Evolutionary conservation across 2,888 invertebrate genomes (phyloP).

Genomic region (Fragum fragum): DNA sequence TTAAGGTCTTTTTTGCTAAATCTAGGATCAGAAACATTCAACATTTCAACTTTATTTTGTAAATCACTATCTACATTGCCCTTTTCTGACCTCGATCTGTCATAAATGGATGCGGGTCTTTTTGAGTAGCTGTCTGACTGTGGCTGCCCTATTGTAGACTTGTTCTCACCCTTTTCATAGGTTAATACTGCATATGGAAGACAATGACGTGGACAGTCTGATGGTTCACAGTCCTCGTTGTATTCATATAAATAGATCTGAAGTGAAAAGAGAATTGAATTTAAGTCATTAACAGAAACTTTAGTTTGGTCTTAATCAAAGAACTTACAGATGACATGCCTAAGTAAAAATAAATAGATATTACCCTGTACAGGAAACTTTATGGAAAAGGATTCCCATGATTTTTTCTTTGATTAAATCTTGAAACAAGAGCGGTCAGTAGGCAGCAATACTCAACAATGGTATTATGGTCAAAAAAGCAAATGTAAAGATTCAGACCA

Average conservation of each 20-base stretch:
- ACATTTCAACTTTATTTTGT: background rate
- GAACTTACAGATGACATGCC: no score
- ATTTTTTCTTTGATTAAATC: no score
- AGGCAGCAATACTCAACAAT: no score
- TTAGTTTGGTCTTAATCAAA: background rate
- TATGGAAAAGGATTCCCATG: no score
- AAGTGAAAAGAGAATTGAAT: conserved; percentile 33
- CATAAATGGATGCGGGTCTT: conserved; percentile 26
- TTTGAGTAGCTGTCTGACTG: conserved; percentile 55
- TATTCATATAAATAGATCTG: conserved; percentile 83
- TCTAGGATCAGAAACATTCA: conserved; percentile 23
- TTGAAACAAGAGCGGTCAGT: no score
- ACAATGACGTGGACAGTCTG: conserved; percentile 77
- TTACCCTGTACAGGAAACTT: no score
- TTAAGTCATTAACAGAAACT: background rate
- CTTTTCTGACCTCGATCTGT: conserved; percentile 24
- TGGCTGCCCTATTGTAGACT: background rate
- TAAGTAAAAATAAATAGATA: no score
- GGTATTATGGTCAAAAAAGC: no score
- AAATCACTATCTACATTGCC: background rate
- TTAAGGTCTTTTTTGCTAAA: conserved; percentile 3
- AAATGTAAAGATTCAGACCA: no score
- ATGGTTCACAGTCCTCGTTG: conserved; percentile 78
- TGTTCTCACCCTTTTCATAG: conserved; percentile 55
- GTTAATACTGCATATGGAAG: conserved; percentile 77